phyloP scores from a whole-genome alignment of 2,797 vertebrate species.

The Cichlasoma orientale region DNA sequence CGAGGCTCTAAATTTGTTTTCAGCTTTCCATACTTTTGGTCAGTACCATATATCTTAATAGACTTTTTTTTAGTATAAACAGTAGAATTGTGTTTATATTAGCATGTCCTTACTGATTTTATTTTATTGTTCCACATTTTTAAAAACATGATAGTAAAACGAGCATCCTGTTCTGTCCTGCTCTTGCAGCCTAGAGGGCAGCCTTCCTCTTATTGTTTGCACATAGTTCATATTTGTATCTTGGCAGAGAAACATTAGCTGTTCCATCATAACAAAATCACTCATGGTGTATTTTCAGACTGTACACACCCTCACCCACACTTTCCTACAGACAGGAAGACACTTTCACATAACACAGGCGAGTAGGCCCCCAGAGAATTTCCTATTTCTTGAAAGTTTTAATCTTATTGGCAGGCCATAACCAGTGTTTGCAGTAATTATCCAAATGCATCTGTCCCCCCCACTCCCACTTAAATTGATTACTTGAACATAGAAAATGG shows the following conservation, averaged over 20 bases:
- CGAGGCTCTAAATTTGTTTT: neutral
- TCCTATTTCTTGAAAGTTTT: conserved; percentile 42
- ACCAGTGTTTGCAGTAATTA: conserved; percentile 54
- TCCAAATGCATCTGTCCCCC: conserved; percentile 54
- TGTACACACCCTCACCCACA: neutral
- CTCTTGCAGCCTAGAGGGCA: neutral
- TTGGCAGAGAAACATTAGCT: neutral
- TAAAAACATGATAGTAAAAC: neutral
- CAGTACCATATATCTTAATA: neutral
- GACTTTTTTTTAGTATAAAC: neutral
- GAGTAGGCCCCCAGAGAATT: neutral
- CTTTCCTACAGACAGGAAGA: neutral
- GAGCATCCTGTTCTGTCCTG: conserved; percentile 4
- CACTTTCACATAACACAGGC: neutral
- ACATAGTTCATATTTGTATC: conserved; percentile 2
- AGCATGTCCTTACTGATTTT: neutral
- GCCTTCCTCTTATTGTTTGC: conserved; percentile 28
- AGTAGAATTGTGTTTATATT: neutral
- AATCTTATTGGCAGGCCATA: conserved; percentile 51
- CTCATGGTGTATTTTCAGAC: neutral
- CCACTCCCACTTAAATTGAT: conserved; percentile 54
- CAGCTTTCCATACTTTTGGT: neutral
- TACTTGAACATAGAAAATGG: conserved; percentile 17
- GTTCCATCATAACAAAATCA: conserved; percentile 22
- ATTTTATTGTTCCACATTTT: neutral